A percentile compares a stretch with the other conserved stretches of the same genome.
Conservation (phyloP, 2,888 invertebrate genomes). For the Drosophila melanosoma region DNA sequence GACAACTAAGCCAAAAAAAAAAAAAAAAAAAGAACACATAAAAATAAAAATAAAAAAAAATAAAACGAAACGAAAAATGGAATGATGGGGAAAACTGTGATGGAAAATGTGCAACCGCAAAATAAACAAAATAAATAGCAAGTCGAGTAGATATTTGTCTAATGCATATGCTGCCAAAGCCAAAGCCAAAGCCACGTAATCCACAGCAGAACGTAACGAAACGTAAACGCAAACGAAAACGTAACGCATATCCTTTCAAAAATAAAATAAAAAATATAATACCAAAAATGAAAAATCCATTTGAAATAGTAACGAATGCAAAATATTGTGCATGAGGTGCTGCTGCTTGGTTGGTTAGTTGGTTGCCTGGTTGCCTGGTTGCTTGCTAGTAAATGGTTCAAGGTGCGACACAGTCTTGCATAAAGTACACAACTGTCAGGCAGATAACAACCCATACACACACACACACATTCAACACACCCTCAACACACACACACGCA, state of each 20-base stretch:
- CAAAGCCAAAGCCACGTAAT: constrained; percentile 62
- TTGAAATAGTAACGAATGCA: constrained; percentile 74
- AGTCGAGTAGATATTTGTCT: constrained; percentile 59
- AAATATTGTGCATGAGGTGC: constrained; percentile 52
- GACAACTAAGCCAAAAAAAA: constrained; percentile 52
- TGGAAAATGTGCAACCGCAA: constrained; percentile 49
- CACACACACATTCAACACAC: too few species aligned
- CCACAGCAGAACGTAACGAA: constrained; percentile 52
- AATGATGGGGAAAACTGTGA: neutral
- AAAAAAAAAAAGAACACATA: neutral
- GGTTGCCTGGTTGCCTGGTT: neutral
- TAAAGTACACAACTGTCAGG: constrained; percentile 58
- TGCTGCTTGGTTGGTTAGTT: neutral
- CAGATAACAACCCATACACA: constrained; percentile 46
- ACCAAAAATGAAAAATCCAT: constrained; percentile 56
- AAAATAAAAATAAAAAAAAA: constrained; percentile 9
- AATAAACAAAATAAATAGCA: constrained; percentile 70
- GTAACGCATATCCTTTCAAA: constrained; percentile 44
- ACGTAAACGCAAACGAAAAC: constrained; percentile 52
- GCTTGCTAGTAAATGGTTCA: constrained; percentile 31
- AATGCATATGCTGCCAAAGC: constrained; percentile 57
- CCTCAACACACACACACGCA: constrained; percentile 13
- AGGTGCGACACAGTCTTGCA: constrained; percentile 60
- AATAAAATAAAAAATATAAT: neutral
- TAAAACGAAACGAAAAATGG: neutral